Conservation (phyloP, 2,888 invertebrate genomes). For the Gastracanthus pulcherrimus region DNA sequence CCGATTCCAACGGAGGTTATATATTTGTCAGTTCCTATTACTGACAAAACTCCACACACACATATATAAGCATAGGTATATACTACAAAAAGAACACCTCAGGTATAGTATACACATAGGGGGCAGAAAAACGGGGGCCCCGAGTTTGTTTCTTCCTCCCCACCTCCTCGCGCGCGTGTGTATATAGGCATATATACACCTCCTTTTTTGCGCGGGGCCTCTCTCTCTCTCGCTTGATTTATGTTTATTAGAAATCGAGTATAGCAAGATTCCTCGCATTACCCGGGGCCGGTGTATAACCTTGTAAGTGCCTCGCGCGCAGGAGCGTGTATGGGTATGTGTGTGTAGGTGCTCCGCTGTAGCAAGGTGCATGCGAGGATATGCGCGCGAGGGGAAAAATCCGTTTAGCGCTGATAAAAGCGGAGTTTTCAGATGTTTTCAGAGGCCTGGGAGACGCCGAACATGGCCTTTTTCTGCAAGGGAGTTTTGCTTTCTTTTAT, state of each 20-base stretch:
- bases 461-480: slow-evolving; percentile 12
- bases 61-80: not conserved
- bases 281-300: slow-evolving; percentile 28
- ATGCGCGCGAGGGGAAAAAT: slow-evolving; percentile 22
- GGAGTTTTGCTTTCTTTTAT: not conserved
- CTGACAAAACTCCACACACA: slow-evolving; percentile 36
- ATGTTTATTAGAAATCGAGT: slow-evolving; percentile 58
- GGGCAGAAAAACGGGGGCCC: slow-evolving; percentile 18
- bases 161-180: not conserved
- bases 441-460: not conserved
- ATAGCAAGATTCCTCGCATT: slow-evolving; percentile 54
- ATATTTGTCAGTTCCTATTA: slow-evolving; percentile 56
- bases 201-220: slow-evolving; percentile 1
- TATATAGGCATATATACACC: not conserved
- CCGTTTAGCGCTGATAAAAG: slow-evolving; percentile 45
- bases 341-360: too few relatives aligned
- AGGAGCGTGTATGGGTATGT: not conserved
- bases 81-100: too few relatives aligned
- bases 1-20: too few relatives aligned
- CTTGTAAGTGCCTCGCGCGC: not conserved
- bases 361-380: not conserved
- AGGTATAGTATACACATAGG: too few relatives aligned
- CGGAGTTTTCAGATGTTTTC: slow-evolving; percentile 43
- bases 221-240: slow-evolving; percentile 44
- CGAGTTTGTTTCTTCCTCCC: slow-evolving; percentile 9